Percentiles rank a stretch among this genome's conserved stretches.
Conservation (phyloP, 92 coral and sea anemone species). For the Porites cylindrica region DNA sequence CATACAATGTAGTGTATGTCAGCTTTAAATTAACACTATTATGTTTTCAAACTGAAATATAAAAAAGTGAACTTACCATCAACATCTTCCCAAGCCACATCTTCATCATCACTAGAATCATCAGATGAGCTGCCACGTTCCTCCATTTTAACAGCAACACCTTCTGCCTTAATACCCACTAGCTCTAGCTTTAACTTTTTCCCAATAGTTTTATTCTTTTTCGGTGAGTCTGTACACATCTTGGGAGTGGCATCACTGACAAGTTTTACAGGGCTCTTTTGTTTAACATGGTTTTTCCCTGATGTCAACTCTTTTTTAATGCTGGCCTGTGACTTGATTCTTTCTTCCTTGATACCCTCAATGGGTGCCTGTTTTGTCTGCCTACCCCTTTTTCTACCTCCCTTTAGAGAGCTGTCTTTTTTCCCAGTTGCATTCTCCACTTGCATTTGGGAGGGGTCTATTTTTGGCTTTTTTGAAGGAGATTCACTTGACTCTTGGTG, state of each 20-base stretch:
- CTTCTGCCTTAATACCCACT: background rate
- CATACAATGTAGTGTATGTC: too few relatives aligned
- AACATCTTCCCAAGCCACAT: conserved; percentile 92
- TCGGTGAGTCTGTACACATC: conserved; percentile 8
- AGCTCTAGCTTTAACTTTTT: conserved; percentile 20
- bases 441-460: background rate
- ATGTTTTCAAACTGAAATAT: background rate
- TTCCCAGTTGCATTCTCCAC: background rate
- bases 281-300: background rate
- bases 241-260: background rate
- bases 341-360: background rate
- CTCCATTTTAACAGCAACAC: background rate
- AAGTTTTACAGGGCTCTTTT: conserved; percentile 25
- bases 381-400: background rate
- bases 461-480: conserved; percentile 20
- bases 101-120: conserved; percentile 59
- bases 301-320: too few relatives aligned
- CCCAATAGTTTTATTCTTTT: conserved; percentile 11
- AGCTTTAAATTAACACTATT: too few relatives aligned
- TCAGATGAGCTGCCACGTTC: background rate
- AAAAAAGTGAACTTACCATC: conserved; percentile 55
- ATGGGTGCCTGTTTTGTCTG: background rate
- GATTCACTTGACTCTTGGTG: background rate
- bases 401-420: background rate
- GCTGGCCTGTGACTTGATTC: background rate